Percentiles rank a stretch among this genome's conserved stretches.
These are phyloP conservation scores for Branchipolynoe longqiensis DNA, from an alignment of 2,888 invertebrate genomes.

Conservation along the genomic window DNA sequence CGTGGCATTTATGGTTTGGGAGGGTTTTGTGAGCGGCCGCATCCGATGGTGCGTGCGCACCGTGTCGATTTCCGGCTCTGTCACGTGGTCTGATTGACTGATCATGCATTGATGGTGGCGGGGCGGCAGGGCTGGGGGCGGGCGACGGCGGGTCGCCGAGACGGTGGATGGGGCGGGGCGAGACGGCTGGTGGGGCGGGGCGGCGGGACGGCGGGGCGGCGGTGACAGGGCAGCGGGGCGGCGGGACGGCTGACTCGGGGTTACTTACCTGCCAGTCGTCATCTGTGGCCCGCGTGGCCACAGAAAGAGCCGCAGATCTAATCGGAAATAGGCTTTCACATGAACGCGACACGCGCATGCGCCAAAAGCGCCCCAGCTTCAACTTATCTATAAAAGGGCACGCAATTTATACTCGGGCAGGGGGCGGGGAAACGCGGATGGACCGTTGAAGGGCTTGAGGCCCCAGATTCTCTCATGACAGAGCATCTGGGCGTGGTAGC, in stretches of 20 bases:
- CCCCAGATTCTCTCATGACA: not conserved
- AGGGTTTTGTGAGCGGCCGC: no score
- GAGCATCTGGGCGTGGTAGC: not conserved
- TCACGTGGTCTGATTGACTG: constrained; percentile 26
- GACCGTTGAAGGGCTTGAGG: not conserved
- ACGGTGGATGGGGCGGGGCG: not conserved
- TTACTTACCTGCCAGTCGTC: constrained; percentile 17
- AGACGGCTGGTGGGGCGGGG: not conserved
- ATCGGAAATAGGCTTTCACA: not conserved
- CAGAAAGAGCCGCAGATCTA: not conserved
- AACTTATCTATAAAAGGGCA: no score
- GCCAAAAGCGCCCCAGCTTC: no score
- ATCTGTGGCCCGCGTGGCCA: not conserved
- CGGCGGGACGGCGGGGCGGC: not conserved
- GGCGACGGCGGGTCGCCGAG: not conserved
- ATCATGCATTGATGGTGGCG: constrained; percentile 22
- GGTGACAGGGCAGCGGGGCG: not conserved
- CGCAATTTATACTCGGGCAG: no score
- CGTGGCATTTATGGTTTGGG: no score
- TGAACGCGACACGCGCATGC: not conserved
- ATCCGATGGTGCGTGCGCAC: constrained; percentile 19
- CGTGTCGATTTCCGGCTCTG: constrained; percentile 17
- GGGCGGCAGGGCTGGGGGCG: not conserved
- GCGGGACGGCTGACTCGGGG: not conserved
- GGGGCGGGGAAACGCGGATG: no score